Evolutionary conservation across 2,888 invertebrate species (phyloP).

Genomic region (Eristalinus aeneus): DNA sequence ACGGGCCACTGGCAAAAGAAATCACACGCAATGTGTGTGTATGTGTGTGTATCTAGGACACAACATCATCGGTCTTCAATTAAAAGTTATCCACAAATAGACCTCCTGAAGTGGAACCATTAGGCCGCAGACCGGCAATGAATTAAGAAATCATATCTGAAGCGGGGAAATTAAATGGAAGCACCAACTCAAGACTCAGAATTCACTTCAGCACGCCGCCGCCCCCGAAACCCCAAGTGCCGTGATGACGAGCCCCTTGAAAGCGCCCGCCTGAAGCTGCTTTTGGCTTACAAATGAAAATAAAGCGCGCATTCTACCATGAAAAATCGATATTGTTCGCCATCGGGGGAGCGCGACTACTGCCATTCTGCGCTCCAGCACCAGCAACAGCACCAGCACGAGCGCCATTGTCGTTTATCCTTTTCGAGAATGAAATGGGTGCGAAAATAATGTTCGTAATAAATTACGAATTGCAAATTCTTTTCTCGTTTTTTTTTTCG

Average conservation of each 20-base stretch:
- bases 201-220: conserved; percentile 11
- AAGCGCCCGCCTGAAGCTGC: neutral
- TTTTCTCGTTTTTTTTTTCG: neutral
- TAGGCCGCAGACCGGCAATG: conserved; percentile 26
- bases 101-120: conserved; percentile 15
- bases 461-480: conserved; percentile 67
- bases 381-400: neutral
- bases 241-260: conserved; percentile 15
- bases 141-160: conserved; percentile 49
- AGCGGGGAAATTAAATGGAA: neutral
- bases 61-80: neutral
- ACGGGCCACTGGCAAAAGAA: neutral
- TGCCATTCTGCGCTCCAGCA: neutral
- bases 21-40: neutral
- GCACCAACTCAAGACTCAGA: neutral
- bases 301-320: conserved; percentile 41
- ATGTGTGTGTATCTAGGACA: neutral
- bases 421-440: conserved; percentile 49
- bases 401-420: conserved; percentile 14
- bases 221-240: too few relatives aligned
- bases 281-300: conserved; percentile 40
- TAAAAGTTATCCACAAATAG: neutral
- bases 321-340: conserved; percentile 56
- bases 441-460: conserved; percentile 68
- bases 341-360: neutral